Conservation (phyloP, 1,140 invertebrate species). For the Drosophila nigromelanica region DNA sequence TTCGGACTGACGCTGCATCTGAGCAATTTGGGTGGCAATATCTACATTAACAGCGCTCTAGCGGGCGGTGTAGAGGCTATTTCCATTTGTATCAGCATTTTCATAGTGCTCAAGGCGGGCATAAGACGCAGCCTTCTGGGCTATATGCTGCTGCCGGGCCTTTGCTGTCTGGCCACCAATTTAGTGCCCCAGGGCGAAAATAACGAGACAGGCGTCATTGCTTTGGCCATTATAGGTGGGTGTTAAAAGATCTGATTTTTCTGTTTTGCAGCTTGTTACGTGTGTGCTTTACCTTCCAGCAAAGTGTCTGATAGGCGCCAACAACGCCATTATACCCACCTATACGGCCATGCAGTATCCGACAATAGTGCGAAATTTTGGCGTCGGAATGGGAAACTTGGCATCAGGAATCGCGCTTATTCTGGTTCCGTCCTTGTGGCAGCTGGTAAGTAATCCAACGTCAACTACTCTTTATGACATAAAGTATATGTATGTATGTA, state of each 20-base stretch:
- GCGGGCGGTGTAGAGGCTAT: constrained; percentile 88
- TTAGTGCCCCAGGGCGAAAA: constrained; percentile 83
- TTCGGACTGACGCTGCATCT: constrained; percentile 90
- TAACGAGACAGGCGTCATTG: constrained; percentile 84
- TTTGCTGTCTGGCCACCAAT: constrained; percentile 86
- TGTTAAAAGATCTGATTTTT: neutral
- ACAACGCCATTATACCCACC: constrained; percentile 89
- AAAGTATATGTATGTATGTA: neutral
- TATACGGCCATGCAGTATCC: constrained; percentile 90
- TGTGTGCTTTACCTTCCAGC: constrained; percentile 64
- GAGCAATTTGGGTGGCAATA: constrained; percentile 87
- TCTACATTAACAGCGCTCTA: constrained; percentile 88
- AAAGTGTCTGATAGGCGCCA: constrained; percentile 88
- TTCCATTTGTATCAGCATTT: constrained; percentile 88
- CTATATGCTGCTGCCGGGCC: constrained; percentile 87
- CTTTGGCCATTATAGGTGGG: constrained; percentile 85
- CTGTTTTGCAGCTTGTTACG: neutral
- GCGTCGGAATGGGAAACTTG: constrained; percentile 89
- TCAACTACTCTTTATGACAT: constrained; percentile 1
- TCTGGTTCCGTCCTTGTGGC: constrained; percentile 89
- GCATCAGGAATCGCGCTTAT: constrained; percentile 89
- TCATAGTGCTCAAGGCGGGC: constrained; percentile 88
- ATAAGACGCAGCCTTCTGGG: constrained; percentile 87
- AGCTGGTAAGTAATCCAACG: constrained; percentile 86
- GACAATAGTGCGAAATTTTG: constrained; percentile 89